Percentiles rank a stretch among this genome's conserved stretches.
These are phyloP conservation scores for Criorhina ranunculi DNA, from an alignment of 2,888 invertebrate species.

Conservation along the genomic window DNA sequence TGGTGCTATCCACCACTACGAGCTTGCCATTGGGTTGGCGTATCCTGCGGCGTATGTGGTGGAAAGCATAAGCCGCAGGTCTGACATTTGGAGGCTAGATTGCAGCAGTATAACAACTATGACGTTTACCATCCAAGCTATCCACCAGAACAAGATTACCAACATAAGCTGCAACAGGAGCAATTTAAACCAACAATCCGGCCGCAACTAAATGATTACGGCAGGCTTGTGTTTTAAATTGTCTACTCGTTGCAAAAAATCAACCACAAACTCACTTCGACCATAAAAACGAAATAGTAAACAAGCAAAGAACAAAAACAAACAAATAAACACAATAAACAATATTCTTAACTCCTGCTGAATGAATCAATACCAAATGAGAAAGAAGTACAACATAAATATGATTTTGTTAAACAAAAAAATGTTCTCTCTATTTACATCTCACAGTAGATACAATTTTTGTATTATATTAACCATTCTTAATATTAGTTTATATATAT, in stretches of 20 bases:
- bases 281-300: slow-evolving; percentile 42
- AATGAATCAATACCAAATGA: slow-evolving; percentile 70
- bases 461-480: slow-evolving; percentile 31
- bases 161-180: slow-evolving; percentile 72
- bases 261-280: slow-evolving; percentile 4
- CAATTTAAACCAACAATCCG: slow-evolving; percentile 78
- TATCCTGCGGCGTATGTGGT: slow-evolving; percentile 92
- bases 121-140: slow-evolving; percentile 64
- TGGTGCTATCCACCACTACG: slow-evolving; percentile 96
- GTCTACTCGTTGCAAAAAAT: background rate
- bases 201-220: slow-evolving; percentile 81
- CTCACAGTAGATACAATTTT: slow-evolving; percentile 19
- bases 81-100: slow-evolving; percentile 84
- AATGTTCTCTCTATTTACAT: slow-evolving; percentile 30
- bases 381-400: slow-evolving; percentile 68
- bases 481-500: too few relatives aligned
- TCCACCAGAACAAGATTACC: slow-evolving; percentile 78
- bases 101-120: slow-evolving; percentile 80
- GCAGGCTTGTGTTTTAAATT: slow-evolving; percentile 78
- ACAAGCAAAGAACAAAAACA: slow-evolving; percentile 2
- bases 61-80: slow-evolving; percentile 89
- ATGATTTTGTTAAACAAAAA: slow-evolving; percentile 32
- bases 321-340: slow-evolving; percentile 1
- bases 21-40: slow-evolving; percentile 93
- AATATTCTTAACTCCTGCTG: slow-evolving; percentile 41